Conservation (phyloP, 2,113 vertebrate species). For the Platichthys flesus region DNA sequence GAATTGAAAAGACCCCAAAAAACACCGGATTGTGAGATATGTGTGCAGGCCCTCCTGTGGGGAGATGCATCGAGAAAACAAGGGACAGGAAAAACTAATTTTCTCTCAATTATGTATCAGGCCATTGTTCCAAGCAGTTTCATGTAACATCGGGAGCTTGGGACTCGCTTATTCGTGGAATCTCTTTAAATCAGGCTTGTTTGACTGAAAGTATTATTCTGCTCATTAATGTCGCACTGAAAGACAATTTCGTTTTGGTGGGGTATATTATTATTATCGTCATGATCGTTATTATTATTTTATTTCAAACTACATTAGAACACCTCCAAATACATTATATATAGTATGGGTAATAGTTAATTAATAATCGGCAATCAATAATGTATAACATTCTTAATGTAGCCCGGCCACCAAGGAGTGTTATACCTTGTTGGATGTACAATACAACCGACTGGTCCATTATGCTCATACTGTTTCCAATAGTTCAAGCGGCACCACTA, state of each 20-base stretch:
- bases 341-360: background rate
- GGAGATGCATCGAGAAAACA: conserved; percentile 57
- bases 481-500: conserved; percentile 5
- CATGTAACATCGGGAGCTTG: conserved; percentile 35
- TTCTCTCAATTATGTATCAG: conserved; percentile 72
- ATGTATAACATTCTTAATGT: conserved; percentile 4
- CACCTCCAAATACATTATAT: background rate
- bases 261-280: background rate
- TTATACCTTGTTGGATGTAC: background rate
- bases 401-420: background rate
- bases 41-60: conserved; percentile 43
- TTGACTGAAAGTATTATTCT: conserved; percentile 26
- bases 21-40: conserved; percentile 54
- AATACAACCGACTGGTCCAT: conserved; percentile 9
- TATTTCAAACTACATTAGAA: background rate
- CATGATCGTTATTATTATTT: background rate
- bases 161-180: conserved; percentile 33
- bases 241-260: background rate
- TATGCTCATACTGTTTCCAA: conserved; percentile 5
- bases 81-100: conserved; percentile 65
- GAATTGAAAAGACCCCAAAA: conserved; percentile 76
- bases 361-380: background rate
- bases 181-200: conserved; percentile 37
- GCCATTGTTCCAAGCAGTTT: conserved; percentile 64
- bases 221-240: background rate